Base-by-base conservation (phyloP, 1,140 invertebrate species). In the Brachionus manjavacas region DNA sequence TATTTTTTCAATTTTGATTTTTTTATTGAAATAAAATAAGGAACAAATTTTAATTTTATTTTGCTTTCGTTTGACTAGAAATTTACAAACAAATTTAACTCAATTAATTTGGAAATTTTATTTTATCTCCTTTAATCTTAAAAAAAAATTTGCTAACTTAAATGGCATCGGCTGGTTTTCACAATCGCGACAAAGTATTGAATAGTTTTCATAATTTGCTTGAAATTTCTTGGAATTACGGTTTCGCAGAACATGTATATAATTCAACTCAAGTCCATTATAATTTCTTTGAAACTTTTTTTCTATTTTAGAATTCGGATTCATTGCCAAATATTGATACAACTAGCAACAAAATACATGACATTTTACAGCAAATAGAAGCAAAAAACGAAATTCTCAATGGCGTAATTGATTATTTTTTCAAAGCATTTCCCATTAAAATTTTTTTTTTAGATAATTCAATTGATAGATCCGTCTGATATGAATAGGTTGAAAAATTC, bases 341-440 rank as follows among this genome's bases (percentile, higher is more conserved):
- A 35, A 9, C 43, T 28, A 76, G 41, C 72, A 76, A 76, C 23
- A 46, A 76, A 12, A 12, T 76, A 49, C 25, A 43, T 12, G 72
- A 76, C 25, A 76, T 76, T 49, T 49, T 46, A 25, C 72, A 76
- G 49, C 41, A 76, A 49, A 25, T 76, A 7, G 72, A 76, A 76
- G 20, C 41, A 25, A 76, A 49, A 43, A 76, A 76, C 52, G 72
- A 76, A 23, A 8, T 35, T 25, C 25, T 76, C 4, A 49, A 76
- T 23, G 41, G 49, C 28, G 68, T 72, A 72, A 41, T 7, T 28
- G 31, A 39, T 41, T 28, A 14, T 31, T 31, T n/a, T 28, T 11
- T 3, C 8, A 11, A 70, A 31, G 0, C 28, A 31, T 23, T 66
- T 14, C 1, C 31, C 31, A n/a, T 35, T 16, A 70, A n/a, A n/a